Evolutionary conservation across 64 coral and sea anemone genomes (phyloP).

Genomic region (Trachythela sp.): DNA sequence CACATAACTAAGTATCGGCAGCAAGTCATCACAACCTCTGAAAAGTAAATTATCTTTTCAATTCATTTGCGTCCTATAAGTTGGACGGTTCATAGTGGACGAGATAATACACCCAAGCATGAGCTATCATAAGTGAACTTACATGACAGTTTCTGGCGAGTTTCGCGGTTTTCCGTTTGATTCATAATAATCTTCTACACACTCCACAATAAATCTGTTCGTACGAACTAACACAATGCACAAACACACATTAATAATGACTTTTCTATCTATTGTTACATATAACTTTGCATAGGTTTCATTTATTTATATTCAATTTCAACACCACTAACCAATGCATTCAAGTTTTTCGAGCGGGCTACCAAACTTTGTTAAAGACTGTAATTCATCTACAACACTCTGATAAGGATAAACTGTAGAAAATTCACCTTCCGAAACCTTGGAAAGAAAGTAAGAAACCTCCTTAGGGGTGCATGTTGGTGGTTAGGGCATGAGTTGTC

Average conservation of each 20-base stretch:
- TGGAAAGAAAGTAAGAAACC: background rate
- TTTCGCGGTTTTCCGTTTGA: conserved; percentile 66
- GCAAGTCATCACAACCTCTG: conserved; percentile 82
- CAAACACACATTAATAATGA: background rate
- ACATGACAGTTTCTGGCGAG: conserved; percentile 78
- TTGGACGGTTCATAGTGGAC: too few species aligned
- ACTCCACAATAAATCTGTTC: conserved; percentile 65
- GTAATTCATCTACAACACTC: conserved; percentile 80
- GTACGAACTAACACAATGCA: conserved; percentile 57
- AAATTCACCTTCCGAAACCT: conserved; percentile 29
- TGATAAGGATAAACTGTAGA: conserved; percentile 79
- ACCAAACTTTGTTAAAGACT: conserved; percentile 54
- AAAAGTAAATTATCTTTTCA: background rate
- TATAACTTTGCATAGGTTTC: too few species aligned
- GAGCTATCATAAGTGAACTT: background rate
- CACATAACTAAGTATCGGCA: conserved; percentile 81
- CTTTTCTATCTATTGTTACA: too few species aligned
- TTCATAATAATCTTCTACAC: conserved; percentile 90
- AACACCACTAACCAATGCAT: conserved; percentile 62
- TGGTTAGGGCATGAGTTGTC: too few species aligned
- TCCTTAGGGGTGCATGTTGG: too few species aligned
- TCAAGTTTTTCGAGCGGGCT: conserved; percentile 89
- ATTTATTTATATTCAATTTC: too few species aligned
- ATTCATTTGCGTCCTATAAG: background rate
- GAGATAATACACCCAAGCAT: too few species aligned